phyloP scores from a whole-genome alignment of 2,797 vertebrate genomes.

The Apodemus agrarius region DNA sequence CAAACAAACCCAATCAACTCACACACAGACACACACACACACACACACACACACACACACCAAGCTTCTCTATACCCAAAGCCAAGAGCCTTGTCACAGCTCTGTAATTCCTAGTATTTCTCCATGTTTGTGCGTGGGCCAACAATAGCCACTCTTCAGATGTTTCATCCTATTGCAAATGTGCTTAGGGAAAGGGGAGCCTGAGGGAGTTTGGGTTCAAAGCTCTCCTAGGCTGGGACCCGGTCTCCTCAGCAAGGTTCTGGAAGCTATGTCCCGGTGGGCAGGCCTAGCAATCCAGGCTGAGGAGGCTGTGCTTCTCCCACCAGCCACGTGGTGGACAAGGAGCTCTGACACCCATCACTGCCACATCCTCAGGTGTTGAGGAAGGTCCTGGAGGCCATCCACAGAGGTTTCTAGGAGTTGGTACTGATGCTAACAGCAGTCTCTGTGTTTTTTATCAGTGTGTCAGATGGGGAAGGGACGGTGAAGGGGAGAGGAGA shows the following conservation, averaged over 20 bases:
- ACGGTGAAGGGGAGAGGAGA: fast-evolving
- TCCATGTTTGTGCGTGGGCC: neutral
- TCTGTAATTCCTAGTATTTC: neutral
- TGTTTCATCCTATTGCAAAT: neutral
- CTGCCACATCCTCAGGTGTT: neutral
- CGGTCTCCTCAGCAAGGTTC: neutral
- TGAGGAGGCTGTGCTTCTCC: neutral
- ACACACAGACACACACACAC: neutral
- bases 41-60: neutral
- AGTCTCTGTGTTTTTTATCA: neutral
- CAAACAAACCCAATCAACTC: neutral
- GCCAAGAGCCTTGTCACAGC: fast-evolving
- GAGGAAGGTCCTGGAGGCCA: neutral
- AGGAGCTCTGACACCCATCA: neutral
- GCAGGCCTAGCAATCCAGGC: neutral
- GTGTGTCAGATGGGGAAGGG: neutral
- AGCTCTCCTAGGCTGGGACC: neutral
- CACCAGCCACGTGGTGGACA: neutral
- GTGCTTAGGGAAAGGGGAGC: neutral
- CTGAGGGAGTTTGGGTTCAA: neutral
- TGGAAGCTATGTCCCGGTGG: neutral
- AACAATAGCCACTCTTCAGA: neutral
- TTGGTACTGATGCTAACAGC: neutral
- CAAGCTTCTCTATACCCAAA: neutral
- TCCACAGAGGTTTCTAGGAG: neutral